Percentiles rank a stretch among this genome's conserved stretches.
Conservation (phyloP, 2,113 vertebrate species). For the Lagenorhynchus albirostris region DNA sequence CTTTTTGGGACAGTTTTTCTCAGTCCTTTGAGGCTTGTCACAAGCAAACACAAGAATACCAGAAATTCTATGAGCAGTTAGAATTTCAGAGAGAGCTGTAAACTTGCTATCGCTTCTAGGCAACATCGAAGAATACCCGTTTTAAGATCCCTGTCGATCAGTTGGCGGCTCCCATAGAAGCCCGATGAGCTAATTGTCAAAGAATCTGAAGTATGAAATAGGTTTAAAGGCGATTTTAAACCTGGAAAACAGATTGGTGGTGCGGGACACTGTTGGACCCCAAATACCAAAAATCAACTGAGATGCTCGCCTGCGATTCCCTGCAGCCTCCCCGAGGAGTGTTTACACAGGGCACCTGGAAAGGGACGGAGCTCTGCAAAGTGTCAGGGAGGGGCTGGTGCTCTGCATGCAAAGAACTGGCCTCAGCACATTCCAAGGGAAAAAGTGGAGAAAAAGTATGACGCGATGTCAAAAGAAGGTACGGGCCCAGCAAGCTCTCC, state of each 20-base stretch:
- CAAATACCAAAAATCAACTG: neutral
- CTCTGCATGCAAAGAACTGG: conserved; percentile 63
- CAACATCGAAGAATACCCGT: neutral
- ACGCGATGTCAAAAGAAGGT: conserved; percentile 81
- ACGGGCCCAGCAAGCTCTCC: conserved; percentile 74
- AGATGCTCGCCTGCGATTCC: neutral
- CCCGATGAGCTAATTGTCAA: neutral
- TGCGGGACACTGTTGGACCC: neutral
- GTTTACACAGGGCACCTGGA: conserved; percentile 60
- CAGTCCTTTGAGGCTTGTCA: neutral
- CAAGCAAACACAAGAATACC: neutral
- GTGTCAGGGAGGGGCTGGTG: conserved; percentile 63
- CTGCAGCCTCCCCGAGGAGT: conserved; percentile 18
- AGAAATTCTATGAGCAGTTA: neutral
- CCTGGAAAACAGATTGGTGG: neutral
- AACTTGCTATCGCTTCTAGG: neutral
- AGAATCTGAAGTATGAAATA: conserved; percentile 49
- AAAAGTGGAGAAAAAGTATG: conserved; percentile 64
- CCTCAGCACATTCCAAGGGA: conserved; percentile 77
- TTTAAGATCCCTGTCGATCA: neutral
- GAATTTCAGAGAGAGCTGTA: neutral
- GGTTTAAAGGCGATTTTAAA: neutral
- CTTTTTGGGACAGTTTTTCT: neutral
- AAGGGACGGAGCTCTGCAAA: conserved; percentile 36
- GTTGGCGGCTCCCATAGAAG: neutral